Conservation (phyloP, 2,113 vertebrate species). For the Euleptes europaea region DNA sequence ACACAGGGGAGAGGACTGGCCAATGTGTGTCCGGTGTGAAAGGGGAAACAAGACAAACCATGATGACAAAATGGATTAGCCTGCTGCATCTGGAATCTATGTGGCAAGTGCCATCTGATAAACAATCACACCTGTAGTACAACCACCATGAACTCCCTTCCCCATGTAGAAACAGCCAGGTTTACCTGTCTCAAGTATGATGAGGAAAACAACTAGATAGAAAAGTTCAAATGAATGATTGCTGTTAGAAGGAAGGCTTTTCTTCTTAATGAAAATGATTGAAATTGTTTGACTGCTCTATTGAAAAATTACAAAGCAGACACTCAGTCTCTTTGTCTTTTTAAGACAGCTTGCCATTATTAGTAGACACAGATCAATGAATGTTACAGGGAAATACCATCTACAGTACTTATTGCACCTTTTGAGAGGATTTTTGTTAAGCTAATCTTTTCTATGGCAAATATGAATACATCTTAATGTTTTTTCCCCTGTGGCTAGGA, state of each 20-base stretch:
- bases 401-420: not conserved
- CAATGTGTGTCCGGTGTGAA: too few species aligned
- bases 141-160: too few species aligned
- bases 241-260: constrained; percentile 3
- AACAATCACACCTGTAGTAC: too few species aligned
- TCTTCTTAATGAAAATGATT: constrained; percentile 40
- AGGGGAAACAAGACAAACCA: too few species aligned
- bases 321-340: constrained; percentile 24
- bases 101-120: too few species aligned
- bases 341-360: constrained; percentile 19
- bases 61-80: too few species aligned
- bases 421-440: constrained; percentile 9
- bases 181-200: too few species aligned
- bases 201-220: not conserved
- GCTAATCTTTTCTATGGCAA: constrained; percentile 15
- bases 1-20: too few species aligned
- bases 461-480: not conserved
- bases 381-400: constrained; percentile 5
- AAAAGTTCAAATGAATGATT: not conserved
- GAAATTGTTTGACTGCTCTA: constrained; percentile 37
- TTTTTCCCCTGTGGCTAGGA: not conserved
- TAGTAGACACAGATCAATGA: constrained; percentile 14
- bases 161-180: too few species aligned
- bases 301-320: constrained; percentile 34
- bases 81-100: too few species aligned